Evolutionary conservation across 2,113 vertebrate species (phyloP).

Genomic region (Paracanthobrama guichenoti): DNA sequence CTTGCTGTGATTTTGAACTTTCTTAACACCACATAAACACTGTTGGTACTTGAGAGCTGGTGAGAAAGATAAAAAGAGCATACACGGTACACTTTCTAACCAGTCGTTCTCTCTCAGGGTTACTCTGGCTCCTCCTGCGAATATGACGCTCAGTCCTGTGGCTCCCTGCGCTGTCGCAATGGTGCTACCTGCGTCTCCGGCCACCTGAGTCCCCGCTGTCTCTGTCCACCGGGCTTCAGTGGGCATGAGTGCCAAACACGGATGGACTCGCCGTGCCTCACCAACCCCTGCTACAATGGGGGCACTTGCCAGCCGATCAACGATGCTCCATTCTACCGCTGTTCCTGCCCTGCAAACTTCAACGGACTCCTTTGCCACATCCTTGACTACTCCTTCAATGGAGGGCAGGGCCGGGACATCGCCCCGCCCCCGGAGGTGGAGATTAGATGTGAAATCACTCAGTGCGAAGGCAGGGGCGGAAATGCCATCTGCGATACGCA

Average conservation of each 20-base stretch:
- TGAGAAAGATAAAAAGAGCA: background rate
- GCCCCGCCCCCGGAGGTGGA: constrained; percentile 75
- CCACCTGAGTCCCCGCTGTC: constrained; percentile 83
- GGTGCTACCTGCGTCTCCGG: constrained; percentile 88
- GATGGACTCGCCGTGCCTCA: constrained; percentile 83
- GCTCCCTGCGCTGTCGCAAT: constrained; percentile 84
- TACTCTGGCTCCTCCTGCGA: constrained; percentile 91
- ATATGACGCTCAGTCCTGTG: constrained; percentile 86
- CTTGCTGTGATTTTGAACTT: background rate
- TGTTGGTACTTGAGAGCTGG: too few relatives aligned
- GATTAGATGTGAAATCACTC: constrained; percentile 78
- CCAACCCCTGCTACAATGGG: constrained; percentile 91
- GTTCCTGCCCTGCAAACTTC: constrained; percentile 88
- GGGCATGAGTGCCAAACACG: constrained; percentile 90
- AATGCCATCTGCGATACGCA: constrained; percentile 84
- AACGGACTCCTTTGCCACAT: constrained; percentile 93
- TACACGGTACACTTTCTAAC: background rate
- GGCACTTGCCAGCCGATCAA: constrained; percentile 84
- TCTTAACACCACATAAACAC: background rate
- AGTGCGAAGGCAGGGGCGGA: constrained; percentile 77
- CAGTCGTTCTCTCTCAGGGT: constrained; percentile 71
- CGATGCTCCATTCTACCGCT: constrained; percentile 85
- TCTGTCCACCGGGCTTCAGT: constrained; percentile 80
- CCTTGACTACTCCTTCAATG: constrained; percentile 83
- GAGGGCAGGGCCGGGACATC: constrained; percentile 83